phyloP scores from a whole-genome alignment of 2,888 invertebrate genomes.

The Neria commutata region DNA sequence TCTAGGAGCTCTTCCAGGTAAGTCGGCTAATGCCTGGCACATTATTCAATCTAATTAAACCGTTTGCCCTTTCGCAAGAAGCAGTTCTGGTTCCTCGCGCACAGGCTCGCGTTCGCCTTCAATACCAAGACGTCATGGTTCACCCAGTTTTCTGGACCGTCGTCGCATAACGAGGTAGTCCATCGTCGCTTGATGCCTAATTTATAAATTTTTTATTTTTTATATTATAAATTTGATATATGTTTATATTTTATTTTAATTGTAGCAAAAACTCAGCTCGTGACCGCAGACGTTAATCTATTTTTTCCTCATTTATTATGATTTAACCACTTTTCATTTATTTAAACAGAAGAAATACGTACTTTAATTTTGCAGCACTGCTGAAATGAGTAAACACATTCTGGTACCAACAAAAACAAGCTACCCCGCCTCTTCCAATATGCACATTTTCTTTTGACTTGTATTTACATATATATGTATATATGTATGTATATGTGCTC shows the following conservation, averaged over 20 bases:
- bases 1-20: conserved; percentile 57
- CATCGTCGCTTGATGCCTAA: conserved; percentile 16
- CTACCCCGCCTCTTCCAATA: no score
- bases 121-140: conserved; percentile 89
- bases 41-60: neutral
- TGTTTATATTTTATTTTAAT: conserved; percentile 33
- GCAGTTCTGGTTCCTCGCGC: conserved; percentile 53
- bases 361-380: conserved; percentile 11
- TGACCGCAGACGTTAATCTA: conserved; percentile 48
- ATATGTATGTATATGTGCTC: conserved; percentile 25
- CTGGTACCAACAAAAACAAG: no score
- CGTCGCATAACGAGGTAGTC: conserved; percentile 90
- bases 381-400: no score
- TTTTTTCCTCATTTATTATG: conserved; percentile 27
- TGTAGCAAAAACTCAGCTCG: conserved; percentile 49
- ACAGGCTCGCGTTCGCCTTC: conserved; percentile 79
- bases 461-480: conserved; percentile 12
- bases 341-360: conserved; percentile 41
- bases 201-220: conserved; percentile 21
- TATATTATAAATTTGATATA: conserved; percentile 24
- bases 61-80: conserved; percentile 25
- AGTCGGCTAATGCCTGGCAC: neutral
- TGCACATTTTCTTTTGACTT: conserved; percentile 22
- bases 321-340: conserved; percentile 26
- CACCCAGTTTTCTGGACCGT: conserved; percentile 92